A percentile compares a stretch with the other conserved stretches of the same genome.
Conservation (phyloP, 2,888 invertebrate species). For the Nemapogon koenigi region DNA sequence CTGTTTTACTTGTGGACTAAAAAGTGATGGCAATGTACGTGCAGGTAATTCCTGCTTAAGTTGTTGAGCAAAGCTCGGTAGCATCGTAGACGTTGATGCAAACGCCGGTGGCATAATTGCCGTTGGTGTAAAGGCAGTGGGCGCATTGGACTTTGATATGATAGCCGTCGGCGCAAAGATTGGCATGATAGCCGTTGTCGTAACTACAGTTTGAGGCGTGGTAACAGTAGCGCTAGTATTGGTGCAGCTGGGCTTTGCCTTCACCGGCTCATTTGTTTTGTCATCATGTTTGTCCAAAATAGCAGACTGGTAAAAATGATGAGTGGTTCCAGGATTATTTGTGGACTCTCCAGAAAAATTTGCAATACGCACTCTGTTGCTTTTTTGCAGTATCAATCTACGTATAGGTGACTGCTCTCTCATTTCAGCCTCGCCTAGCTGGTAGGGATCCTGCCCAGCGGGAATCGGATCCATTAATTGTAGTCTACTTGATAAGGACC, state of each 20-base stretch:
- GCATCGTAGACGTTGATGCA: too few species aligned
- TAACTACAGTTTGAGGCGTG: too few species aligned
- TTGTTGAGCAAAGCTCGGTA: too few species aligned
- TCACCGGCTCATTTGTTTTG: constrained; percentile 22
- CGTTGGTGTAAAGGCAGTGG: too few species aligned
- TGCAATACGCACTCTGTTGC: constrained; percentile 36
- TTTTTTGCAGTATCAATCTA: constrained; percentile 48
- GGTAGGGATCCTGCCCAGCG: constrained; percentile 52
- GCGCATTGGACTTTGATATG: too few species aligned
- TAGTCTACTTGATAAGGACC: constrained; percentile 43
- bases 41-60: too few species aligned
- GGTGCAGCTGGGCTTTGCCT: constrained; percentile 8
- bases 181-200: too few species aligned
- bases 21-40: too few species aligned
- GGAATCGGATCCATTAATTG: constrained; percentile 50
- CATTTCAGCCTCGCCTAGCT: constrained; percentile 52
- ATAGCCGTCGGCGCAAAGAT: too few species aligned
- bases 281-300: constrained; percentile 22
- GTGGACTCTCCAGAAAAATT: constrained; percentile 28
- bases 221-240: too few species aligned
- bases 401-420: constrained; percentile 56
- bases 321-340: constrained; percentile 19
- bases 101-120: too few species aligned
- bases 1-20: too few species aligned
- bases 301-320: constrained; percentile 33